These are phyloP conservation scores for Apotomis turbidana DNA, from an alignment of 2,888 invertebrate species.

Conservation along the genomic window DNA sequence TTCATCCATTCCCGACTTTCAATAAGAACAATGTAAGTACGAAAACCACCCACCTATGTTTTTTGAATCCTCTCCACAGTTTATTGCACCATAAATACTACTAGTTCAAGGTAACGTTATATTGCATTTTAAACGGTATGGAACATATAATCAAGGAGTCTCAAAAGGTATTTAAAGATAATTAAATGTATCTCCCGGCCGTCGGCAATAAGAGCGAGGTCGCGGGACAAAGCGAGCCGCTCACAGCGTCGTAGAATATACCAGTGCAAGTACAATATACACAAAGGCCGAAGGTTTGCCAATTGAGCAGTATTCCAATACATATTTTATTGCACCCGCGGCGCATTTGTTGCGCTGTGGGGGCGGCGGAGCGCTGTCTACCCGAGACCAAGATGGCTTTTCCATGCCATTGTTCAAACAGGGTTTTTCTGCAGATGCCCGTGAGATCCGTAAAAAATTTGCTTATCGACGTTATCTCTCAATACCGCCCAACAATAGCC, in stretches of 20 bases:
- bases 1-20: too few relatives aligned
- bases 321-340: neutral
- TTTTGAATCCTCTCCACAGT: too few relatives aligned
- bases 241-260: neutral
- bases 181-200: neutral
- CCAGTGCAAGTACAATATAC: neutral
- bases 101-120: neutral
- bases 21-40: too few relatives aligned
- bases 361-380: constrained; percentile 20
- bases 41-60: too few relatives aligned
- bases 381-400: neutral
- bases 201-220: neutral
- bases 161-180: constrained; percentile 8
- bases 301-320: neutral
- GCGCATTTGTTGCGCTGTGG: neutral
- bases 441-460: neutral
- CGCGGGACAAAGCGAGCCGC: constrained; percentile 4
- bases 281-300: neutral
- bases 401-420: neutral
- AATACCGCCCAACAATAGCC: constrained; percentile 1
- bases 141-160: constrained; percentile 4
- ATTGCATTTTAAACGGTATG: neutral
- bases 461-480: constrained; percentile 24
- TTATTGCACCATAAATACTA: neutral
- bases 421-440: neutral